These are phyloP conservation scores for Lates calcarifer DNA, from an alignment of 2,113 vertebrate species.

Conservation along the genomic window DNA sequence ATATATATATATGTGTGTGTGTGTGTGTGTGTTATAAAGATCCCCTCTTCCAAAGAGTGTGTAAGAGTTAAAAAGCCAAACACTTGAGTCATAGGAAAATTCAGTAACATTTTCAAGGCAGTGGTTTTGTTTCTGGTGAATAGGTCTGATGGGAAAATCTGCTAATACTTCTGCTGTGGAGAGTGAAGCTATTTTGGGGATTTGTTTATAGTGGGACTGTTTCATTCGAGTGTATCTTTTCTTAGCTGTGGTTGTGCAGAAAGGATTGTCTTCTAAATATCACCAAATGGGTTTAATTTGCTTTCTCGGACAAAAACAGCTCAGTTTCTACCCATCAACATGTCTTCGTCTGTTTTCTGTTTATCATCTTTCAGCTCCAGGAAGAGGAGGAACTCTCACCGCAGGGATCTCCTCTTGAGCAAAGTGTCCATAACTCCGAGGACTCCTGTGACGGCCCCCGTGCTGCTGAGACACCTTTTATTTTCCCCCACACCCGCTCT, in stretches of 20 bases:
- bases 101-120: background rate
- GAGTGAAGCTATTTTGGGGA: conserved; percentile 45
- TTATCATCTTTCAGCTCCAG: conserved; percentile 46
- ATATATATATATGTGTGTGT: too few relatives aligned
- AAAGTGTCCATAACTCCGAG: conserved; percentile 28
- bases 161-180: background rate
- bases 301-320: background rate
- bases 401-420: conserved; percentile 32
- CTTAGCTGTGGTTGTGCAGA: conserved; percentile 28
- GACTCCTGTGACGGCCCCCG: conserved; percentile 7
- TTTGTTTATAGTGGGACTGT: conserved; percentile 43
- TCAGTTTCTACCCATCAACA: too few relatives aligned
- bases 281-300: background rate
- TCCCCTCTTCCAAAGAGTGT: too few relatives aligned
- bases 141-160: conserved; percentile 6
- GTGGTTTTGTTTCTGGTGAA: conserved; percentile 5
- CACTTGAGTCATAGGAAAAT: background rate
- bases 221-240: conserved; percentile 18
- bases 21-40: too few relatives aligned
- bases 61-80: background rate
- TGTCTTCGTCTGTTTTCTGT: conserved; percentile 27
- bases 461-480: conserved; percentile 46
- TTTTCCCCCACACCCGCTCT: conserved; percentile 76
- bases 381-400: conserved; percentile 39
- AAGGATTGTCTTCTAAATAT: conserved; percentile 9